Conservation (phyloP, 2,888 invertebrate species). For the Meliscaeva auricollis region DNA sequence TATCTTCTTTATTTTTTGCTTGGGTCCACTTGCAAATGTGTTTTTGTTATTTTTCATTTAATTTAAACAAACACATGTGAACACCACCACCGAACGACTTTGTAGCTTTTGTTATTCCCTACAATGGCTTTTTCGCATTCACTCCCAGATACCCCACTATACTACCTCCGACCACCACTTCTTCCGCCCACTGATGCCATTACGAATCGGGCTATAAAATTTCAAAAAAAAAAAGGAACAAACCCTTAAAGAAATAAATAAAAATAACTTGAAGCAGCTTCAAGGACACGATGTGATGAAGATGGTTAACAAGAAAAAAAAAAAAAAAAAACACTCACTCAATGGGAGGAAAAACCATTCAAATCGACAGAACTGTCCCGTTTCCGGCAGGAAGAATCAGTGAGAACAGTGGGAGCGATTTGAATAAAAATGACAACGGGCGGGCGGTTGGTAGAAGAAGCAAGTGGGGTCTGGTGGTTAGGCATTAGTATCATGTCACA, state of each 20-base stretch:
- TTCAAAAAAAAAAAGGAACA: conserved; percentile 3
- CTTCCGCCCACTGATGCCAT: not conserved
- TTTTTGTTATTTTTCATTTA: conserved; percentile 65
- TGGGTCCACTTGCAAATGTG: conserved; percentile 34
- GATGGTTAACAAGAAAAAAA: not conserved
- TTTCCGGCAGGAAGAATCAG: not conserved
- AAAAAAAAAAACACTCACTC: not conserved
- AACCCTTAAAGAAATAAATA: conserved; percentile 30
- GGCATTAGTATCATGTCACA: conserved; percentile 62
- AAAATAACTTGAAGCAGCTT: conserved; percentile 29
- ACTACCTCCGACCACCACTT: not conserved
- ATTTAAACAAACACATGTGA: conserved; percentile 55
- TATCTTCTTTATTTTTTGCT: not conserved
- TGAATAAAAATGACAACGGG: conserved; percentile 61
- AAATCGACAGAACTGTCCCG: conserved; percentile 34
- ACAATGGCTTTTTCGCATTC: conserved; percentile 24
- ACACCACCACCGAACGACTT: conserved; percentile 8
- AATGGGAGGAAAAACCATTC: conserved; percentile 18
- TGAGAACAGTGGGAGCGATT: conserved; percentile 35
- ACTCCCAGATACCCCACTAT: not conserved
- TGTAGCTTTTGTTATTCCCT: conserved; percentile 21
- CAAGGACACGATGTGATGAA: conserved; percentile 34
- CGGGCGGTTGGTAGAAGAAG: not conserved
- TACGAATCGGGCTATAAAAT: conserved; percentile 19
- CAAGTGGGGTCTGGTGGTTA: conserved; percentile 11